Conservation (phyloP, 2,113 vertebrate genomes). For the Leucopternis melanops region DNA sequence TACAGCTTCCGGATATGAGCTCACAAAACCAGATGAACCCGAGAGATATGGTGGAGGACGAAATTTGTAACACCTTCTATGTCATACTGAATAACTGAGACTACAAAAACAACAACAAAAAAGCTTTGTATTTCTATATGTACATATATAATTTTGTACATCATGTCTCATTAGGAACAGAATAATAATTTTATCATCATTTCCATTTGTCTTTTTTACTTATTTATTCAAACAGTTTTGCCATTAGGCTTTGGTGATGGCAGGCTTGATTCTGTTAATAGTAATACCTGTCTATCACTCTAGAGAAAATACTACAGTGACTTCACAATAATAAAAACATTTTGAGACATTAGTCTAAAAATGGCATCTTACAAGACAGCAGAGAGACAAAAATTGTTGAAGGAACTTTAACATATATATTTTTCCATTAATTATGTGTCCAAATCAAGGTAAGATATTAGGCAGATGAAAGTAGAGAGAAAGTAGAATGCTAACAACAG, state of each 20-base stretch:
- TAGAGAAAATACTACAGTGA: background rate
- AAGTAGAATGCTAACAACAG: background rate
- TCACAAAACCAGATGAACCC: background rate
- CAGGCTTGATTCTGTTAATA: background rate
- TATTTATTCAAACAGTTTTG: background rate
- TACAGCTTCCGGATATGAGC: background rate
- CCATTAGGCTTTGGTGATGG: background rate
- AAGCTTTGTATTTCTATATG: background rate
- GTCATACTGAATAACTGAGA: background rate
- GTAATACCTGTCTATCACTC: background rate
- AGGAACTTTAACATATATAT: background rate
- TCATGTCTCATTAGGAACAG: background rate
- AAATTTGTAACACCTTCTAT: background rate
- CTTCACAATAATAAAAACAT: background rate
- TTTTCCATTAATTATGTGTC: background rate
- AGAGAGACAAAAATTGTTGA: background rate
- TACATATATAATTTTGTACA: background rate
- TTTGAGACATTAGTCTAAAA: background rate
- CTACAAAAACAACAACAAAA: background rate
- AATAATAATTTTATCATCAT: background rate
- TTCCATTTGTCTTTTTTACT: background rate
- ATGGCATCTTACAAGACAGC: background rate
- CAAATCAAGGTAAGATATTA: background rate
- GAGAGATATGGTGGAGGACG: background rate
- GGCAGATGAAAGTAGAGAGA: background rate